Base-by-base conservation (phyloP, 2,888 invertebrate species). In the Drosophila algonquin region DNA sequence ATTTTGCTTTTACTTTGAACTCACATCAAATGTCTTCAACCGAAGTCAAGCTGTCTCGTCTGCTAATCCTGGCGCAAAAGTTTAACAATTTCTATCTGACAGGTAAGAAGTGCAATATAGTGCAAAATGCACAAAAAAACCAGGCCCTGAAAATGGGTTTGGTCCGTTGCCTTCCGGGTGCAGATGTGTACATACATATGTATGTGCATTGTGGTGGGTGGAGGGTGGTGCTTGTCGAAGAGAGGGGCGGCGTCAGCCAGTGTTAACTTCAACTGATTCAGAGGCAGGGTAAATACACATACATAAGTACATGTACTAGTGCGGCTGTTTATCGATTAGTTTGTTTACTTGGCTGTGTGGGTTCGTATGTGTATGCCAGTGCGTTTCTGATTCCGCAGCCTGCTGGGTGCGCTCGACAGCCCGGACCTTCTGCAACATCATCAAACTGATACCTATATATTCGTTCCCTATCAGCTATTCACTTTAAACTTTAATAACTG, bases 51-150 rank as follows among this genome's bases (percentile, higher is more conserved):
- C 94, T 95, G 93, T 95, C 95, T 91, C 94, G 94, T 91, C 93
- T 97, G 90, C 93, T 96, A 90, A 95, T 95, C 93, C 94, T 97
- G 92, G 97, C 97, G 72, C 95, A 96, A 92, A 96, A 96, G 94
- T 97, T 97, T 93, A 97, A 97, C 93, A 96, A 96, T 93, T 97
- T 97, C 93, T 97, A 97, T 93, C 93, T 97, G 93, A 94, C 96
- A 94, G 97, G 97, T 97, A 93, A 93, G 93, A 90, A 73, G 68
- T 12, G 24, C 46, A 53, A n/a, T 63, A 44, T 63, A 48, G 44
- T 70, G 14, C 14, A n/a, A n/a, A 14, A 40, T 40, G 40, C 6
- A 40, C 40, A 14, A 14, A 14, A 14, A 40, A 40, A 40, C 40
- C 40, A 6, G 73, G 76, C 72, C 72, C 58, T 71, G 63, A 77